A percentile compares a stretch with the other conserved stretches of the same genome.
These are phyloP conservation scores for Balearica regulorum DNA, from an alignment of 2,797 vertebrate species.

Conservation along the genomic window DNA sequence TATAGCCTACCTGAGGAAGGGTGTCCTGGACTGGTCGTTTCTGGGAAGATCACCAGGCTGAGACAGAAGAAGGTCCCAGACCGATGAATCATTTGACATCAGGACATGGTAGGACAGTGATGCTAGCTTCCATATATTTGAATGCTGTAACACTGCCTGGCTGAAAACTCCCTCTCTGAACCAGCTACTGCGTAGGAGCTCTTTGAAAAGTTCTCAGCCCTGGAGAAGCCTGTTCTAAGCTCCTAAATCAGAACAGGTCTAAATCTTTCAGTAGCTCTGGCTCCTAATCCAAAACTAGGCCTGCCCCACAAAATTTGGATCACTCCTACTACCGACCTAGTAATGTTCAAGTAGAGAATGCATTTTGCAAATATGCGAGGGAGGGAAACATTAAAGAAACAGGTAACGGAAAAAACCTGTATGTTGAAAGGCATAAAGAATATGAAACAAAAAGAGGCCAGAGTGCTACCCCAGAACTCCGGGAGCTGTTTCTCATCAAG, in stretches of 20 bases:
- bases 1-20: neutral
- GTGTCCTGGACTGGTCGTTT: neutral
- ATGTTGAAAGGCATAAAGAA: slow-evolving; percentile 3
- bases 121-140: neutral
- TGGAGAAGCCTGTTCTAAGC: neutral
- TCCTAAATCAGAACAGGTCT: slow-evolving; percentile 1
- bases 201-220: neutral
- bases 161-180: neutral
- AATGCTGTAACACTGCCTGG: neutral
- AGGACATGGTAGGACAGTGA: neutral
- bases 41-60: neutral
- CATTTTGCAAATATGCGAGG: neutral
- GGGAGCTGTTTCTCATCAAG: slow-evolving; percentile 3
- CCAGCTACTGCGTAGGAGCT: neutral
- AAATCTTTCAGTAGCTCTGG: slow-evolving; percentile 19
- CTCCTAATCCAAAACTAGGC: neutral
- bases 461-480: neutral
- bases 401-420: slow-evolving; percentile 11
- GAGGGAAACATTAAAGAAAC: neutral
- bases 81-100: neutral
- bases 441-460: neutral
- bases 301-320: neutral
- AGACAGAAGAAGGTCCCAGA: neutral
- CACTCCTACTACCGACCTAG: neutral
- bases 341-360: neutral